Percentiles rank a stretch among this genome's conserved stretches.
Conservation (phyloP, 2,888 invertebrate species). For the Noctuana brunneofusca region DNA sequence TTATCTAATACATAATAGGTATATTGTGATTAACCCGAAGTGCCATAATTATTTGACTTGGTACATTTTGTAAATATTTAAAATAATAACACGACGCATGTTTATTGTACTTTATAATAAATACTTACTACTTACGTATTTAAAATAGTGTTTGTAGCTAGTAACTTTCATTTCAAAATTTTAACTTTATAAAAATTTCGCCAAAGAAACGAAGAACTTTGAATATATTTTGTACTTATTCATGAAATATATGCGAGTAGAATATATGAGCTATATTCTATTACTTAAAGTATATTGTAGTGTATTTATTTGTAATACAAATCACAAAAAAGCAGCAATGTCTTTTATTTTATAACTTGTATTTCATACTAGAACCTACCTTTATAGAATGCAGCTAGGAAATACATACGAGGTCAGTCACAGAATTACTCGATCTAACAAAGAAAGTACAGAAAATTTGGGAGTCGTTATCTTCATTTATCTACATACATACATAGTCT, state of each 20-base stretch:
- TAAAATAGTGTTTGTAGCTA: background rate
- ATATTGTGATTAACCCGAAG: background rate
- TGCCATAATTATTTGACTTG: slow-evolving; percentile 33
- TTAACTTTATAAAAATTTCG: slow-evolving; percentile 44
- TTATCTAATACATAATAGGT: background rate
- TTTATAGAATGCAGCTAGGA: too few species aligned
- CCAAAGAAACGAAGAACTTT: slow-evolving; percentile 47
- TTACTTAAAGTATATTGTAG: slow-evolving; percentile 51
- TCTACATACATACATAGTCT: too few species aligned
- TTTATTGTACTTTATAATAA: background rate
- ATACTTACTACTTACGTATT: background rate
- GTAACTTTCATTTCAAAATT: slow-evolving; percentile 39
- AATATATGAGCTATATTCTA: slow-evolving; percentile 39
- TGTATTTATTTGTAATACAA: slow-evolving; percentile 75
- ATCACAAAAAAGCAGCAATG: slow-evolving; percentile 41
- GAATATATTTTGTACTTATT: slow-evolving; percentile 44
- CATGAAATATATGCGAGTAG: slow-evolving; percentile 53
- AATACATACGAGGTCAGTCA: too few species aligned
- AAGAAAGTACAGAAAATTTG: too few species aligned
- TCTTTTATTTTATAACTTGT: slow-evolving; percentile 40
- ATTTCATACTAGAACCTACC: too few species aligned
- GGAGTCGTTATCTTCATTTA: too few species aligned
- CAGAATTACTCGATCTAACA: too few species aligned
- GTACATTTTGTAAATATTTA: slow-evolving; percentile 49
- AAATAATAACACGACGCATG: slow-evolving; percentile 26